These are phyloP conservation scores for Cygnus olor DNA, from an alignment of 2,797 vertebrate genomes.

Conservation along the genomic window DNA sequence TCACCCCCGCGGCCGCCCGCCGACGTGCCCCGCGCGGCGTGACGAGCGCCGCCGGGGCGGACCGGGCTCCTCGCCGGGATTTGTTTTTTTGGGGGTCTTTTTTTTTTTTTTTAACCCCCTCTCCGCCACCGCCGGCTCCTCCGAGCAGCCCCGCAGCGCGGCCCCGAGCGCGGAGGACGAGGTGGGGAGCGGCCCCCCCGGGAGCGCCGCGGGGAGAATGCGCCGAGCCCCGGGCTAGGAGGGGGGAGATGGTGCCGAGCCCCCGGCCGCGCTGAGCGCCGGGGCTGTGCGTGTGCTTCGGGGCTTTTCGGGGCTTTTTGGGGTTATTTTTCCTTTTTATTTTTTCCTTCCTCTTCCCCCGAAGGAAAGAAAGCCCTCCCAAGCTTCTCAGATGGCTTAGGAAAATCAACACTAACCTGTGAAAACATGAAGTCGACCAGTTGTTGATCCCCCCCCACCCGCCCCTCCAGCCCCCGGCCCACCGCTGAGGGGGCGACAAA, in stretches of 20 bases:
- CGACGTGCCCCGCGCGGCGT: constrained; percentile 6
- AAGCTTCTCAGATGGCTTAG: constrained; percentile 55
- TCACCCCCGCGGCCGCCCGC: constrained; percentile 61
- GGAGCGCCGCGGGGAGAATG: background rate
- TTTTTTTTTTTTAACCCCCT: background rate
- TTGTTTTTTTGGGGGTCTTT: too few relatives aligned
- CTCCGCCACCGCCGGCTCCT: background rate
- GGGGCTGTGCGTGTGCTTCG: background rate
- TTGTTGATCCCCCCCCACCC: constrained; percentile 22
- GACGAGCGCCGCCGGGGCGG: background rate
- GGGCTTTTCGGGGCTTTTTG: background rate
- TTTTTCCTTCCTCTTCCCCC: background rate
- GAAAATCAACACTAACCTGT: constrained; percentile 46
- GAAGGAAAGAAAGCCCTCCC: constrained; percentile 1
- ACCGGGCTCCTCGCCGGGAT: too few relatives aligned
- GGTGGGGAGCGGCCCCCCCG: constrained; percentile 2
- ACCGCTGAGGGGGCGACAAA: constrained; percentile 50
- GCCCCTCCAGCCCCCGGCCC: constrained; percentile 41
- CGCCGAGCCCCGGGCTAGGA: background rate
- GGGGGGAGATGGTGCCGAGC: constrained; percentile 24
- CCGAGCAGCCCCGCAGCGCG: background rate
- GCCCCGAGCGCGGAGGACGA: background rate
- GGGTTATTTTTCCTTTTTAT: fast-evolving
- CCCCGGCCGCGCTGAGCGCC: constrained; percentile 29
- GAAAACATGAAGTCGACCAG: constrained; percentile 62